Evolutionary conservation across 2,113 vertebrate genomes (phyloP), one percentile per base, ranked within the genome.

Genomic region (Mesitornis unicolor): DNA sequence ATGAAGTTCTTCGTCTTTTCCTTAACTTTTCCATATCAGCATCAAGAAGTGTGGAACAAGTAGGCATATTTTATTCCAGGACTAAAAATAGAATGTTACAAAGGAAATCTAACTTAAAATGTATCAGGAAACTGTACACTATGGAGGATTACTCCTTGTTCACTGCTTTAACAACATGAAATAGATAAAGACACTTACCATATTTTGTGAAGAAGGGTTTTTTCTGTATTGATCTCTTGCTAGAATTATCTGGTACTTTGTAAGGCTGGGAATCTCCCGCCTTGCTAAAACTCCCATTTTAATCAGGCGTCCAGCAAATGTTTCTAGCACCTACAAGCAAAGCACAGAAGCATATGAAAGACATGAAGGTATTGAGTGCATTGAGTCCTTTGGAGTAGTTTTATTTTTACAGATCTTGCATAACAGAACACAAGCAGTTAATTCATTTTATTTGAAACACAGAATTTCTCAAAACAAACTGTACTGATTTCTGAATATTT

Each of bases 161-260:
- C 22, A 31, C 11, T 4, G 7, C 24, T 85, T 78, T 9, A 25
- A 11, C 11, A 75, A 45, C 1, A 1, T 5, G 17, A 94, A 36
- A 84, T 20, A 65, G 93, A 82, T 26, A 11, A 18, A 79, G 61
- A 51, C 22, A 90, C 85, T 94, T 96, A 99, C 99, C 98, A 76
- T 68, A 64, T 98, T 75, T 65, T 98, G 91, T 24, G 98, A 75
- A 16, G 98, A 98, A 5, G 99, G 99, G 84, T 99, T 99, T 95
- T 99, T 99, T 79, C 99, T 98, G 65, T 99, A 99, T 60, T 99
- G 99, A 51, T 99, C 99, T 94, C 99, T 98, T 65, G 99, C 98
- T 26, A 99, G 98, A 88, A 99, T 99, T 80, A 99, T 86, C 98
- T 99, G 99, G 88, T 99, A 99, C 95, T 99, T 99, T 38, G 98